A percentile compares a stretch with the other conserved stretches of the same genome.
Conservation (phyloP, 2,888 invertebrate genomes). For the Amblyteles armatorius region DNA sequence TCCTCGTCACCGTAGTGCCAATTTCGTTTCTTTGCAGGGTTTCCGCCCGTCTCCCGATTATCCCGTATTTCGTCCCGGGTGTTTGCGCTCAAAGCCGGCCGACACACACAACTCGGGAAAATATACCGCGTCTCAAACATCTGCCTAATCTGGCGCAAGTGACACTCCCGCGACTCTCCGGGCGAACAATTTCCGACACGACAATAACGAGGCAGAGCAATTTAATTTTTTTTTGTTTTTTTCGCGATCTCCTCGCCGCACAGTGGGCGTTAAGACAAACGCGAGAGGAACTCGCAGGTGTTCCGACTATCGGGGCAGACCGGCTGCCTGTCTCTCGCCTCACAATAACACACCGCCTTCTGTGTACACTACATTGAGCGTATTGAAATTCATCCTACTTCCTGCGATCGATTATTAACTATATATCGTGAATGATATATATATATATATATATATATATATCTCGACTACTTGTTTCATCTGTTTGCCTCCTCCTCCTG, state of each 20-base stretch:
- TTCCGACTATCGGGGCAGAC: constrained; percentile 43
- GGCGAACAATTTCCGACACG: constrained; percentile 42
- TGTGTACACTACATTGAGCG: constrained; percentile 51
- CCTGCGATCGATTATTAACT: constrained; percentile 55
- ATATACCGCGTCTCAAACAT: background rate
- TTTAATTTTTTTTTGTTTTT: constrained; percentile 6
- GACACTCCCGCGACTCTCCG: background rate
- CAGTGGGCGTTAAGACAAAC: constrained; percentile 54
- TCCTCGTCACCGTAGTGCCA: background rate
- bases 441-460: background rate
- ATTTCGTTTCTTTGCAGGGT: constrained; percentile 62
- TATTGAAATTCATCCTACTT: constrained; percentile 61
- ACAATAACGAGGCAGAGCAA: background rate
- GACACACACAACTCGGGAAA: background rate
- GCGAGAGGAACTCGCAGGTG: constrained; percentile 61
- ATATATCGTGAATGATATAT: background rate
- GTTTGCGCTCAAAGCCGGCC: background rate
- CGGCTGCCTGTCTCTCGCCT: constrained; percentile 21
- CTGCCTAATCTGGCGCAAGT: constrained; percentile 33
- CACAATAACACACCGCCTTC: constrained; percentile 38
- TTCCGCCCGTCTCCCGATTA: constrained; percentile 54
- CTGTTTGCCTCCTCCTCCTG: background rate
- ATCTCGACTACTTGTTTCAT: background rate
- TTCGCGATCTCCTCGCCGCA: constrained; percentile 13
- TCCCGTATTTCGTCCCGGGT: background rate